Evolutionary conservation across 1,140 invertebrate species (phyloP).

Genomic region (Bombus affinis): DNA sequence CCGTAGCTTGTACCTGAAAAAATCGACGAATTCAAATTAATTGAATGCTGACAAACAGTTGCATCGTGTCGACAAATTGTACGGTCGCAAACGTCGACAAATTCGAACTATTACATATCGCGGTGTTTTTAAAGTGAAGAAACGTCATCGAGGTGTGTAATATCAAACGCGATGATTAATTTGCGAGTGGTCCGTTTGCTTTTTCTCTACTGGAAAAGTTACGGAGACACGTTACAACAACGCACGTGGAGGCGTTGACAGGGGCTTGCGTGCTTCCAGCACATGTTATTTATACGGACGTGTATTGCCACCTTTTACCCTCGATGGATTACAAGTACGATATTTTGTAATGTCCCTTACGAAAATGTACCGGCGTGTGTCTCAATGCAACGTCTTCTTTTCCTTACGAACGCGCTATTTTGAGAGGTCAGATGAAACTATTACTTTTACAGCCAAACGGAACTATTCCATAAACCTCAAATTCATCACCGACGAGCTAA

Average conservation of each 20-base stretch:
- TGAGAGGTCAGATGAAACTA: not conserved
- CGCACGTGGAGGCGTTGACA: constrained; percentile 76
- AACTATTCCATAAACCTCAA: too few species aligned
- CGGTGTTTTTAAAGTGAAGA: too few species aligned
- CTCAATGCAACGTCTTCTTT: not conserved
- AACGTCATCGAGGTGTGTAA: constrained; percentile 71
- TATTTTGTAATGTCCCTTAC: not conserved
- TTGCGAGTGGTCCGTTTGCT: constrained; percentile 55
- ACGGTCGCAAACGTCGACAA: not conserved
- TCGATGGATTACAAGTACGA: not conserved
- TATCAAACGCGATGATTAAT: constrained; percentile 73
- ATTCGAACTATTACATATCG: not conserved
- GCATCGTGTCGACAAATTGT: not conserved
- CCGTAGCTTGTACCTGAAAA: constrained; percentile 94
- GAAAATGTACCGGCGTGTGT: not conserved
- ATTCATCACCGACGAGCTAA: too few species aligned
- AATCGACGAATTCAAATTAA: constrained; percentile 25
- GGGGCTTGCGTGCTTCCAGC: constrained; percentile 74
- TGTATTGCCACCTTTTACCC: not conserved
- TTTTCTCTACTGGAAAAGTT: not conserved
- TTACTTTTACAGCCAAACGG: not conserved
- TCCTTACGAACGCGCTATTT: not conserved
- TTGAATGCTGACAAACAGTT: not conserved
- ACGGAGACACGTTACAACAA: constrained; percentile 31
- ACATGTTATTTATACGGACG: constrained; percentile 73